Conservation (phyloP, 1,140 invertebrate species). For the Zaprionus nigranus region DNA sequence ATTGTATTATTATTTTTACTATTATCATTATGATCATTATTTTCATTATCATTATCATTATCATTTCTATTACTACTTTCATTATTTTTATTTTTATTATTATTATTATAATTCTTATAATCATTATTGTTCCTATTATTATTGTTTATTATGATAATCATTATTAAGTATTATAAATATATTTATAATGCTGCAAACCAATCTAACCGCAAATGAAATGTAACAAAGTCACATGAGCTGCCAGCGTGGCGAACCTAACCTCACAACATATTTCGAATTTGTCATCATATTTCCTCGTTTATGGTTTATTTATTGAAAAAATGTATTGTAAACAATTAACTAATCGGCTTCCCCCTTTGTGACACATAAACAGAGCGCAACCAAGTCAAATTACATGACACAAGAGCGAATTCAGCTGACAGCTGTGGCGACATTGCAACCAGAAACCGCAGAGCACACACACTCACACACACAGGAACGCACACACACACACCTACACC, state of each 20-base stretch:
- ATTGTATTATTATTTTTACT: neutral
- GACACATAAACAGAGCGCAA: slow-evolving; percentile 30
- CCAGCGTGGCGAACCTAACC: neutral
- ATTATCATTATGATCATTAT: neutral
- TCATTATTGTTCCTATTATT: neutral
- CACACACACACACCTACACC: neutral
- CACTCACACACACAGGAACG: slow-evolving; percentile 13
- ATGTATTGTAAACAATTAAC: slow-evolving; percentile 31
- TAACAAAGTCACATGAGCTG: neutral
- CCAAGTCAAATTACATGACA: slow-evolving; percentile 55
- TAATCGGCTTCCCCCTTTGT: slow-evolving; percentile 15
- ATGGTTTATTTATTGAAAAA: slow-evolving; percentile 28
- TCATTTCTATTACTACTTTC: no score
- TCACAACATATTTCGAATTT: neutral
- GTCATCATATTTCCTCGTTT: neutral
- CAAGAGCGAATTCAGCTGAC: slow-evolving; percentile 55
- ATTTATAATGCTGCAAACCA: neutral
- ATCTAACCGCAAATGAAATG: neutral
- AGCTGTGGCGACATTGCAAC: slow-evolving; percentile 52
- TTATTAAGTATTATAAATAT: neutral
- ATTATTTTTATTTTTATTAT: no score
- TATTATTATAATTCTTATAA: neutral
- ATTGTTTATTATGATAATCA: neutral
- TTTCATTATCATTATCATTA: no score
- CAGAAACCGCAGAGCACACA: slow-evolving; percentile 31